Percentiles rank a stretch among this genome's conserved stretches.
Evolutionary conservation across 2,888 invertebrate genomes (phyloP).

Genomic region (Venustoraphidia nigricollis): DNA sequence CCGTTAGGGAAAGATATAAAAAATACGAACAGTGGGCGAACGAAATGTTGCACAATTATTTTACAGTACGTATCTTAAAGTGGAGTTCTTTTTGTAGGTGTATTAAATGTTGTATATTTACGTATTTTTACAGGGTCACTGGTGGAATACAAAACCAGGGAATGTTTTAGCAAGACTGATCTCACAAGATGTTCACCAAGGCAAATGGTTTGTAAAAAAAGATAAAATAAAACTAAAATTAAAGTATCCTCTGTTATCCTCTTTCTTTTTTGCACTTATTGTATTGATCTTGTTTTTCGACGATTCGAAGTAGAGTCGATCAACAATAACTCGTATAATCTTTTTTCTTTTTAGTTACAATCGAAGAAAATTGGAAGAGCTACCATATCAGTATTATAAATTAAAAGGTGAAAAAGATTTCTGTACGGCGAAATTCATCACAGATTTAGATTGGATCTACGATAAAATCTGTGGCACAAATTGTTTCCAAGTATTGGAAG

Average conservation of each 20-base stretch:
- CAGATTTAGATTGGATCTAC: slow-evolving; percentile 61
- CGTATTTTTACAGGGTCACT: slow-evolving; percentile 33
- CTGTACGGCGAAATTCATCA: slow-evolving; percentile 52
- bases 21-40: slow-evolving; percentile 32
- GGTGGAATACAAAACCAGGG: slow-evolving; percentile 38
- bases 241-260: too few relatives aligned
- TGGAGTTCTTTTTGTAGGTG: not conserved
- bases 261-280: too few relatives aligned
- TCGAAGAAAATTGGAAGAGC: slow-evolving; percentile 63
- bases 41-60: slow-evolving; percentile 40
- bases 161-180: slow-evolving; percentile 40
- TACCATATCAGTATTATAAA: slow-evolving; percentile 62
- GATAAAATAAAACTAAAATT: too few relatives aligned
- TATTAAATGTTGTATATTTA: not conserved
- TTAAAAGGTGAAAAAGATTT: slow-evolving; percentile 39
- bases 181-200: slow-evolving; percentile 34
- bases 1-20: slow-evolving; percentile 46
- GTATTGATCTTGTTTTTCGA: too few relatives aligned
- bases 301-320: too few relatives aligned
- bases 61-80: slow-evolving; percentile 30
- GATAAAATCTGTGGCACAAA: slow-evolving; percentile 67
- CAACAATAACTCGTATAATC: slow-evolving; percentile 1
- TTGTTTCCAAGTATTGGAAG: slow-evolving; percentile 61
- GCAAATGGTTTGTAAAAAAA: slow-evolving; percentile 24
- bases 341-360: slow-evolving; percentile 45